Conservation (phyloP, 2,888 invertebrate genomes). For the Xylota segnis region DNA sequence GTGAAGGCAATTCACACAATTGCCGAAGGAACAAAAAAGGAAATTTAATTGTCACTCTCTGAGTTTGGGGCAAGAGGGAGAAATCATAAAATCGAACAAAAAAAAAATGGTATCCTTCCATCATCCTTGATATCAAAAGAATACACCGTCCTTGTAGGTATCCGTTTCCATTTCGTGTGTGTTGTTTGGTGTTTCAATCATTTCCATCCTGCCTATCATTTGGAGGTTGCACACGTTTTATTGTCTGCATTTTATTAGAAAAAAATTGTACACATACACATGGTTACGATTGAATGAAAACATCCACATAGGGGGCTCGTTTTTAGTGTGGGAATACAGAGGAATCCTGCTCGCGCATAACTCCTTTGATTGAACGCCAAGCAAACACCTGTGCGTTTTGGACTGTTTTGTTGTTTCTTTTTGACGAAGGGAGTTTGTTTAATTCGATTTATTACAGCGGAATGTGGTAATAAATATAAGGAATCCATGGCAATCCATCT, state of each 20-base stretch:
- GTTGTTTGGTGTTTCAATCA: constrained; percentile 66
- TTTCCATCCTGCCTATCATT: constrained; percentile 32
- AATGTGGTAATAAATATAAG: constrained; percentile 64
- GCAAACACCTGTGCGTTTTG: constrained; percentile 60
- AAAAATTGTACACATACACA: constrained; percentile 5
- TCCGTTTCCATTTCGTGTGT: constrained; percentile 10
- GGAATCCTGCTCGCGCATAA: constrained; percentile 62
- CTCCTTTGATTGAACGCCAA: constrained; percentile 58
- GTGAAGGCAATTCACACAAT: constrained; percentile 40
- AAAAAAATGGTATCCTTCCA: constrained; percentile 49
- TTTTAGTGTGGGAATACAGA: constrained; percentile 62
- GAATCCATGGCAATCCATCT: constrained; percentile 57
- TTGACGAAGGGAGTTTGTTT: constrained; percentile 56
- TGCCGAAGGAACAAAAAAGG: constrained; percentile 11
- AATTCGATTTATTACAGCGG: constrained; percentile 69
- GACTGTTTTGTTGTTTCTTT: constrained; percentile 16
- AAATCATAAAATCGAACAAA: constrained; percentile 37
- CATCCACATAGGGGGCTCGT: constrained; percentile 65
- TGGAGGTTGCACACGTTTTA: constrained; percentile 1
- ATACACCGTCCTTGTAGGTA: constrained; percentile 41
- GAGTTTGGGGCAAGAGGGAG: constrained; percentile 5
- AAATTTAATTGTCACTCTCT: constrained; percentile 63
- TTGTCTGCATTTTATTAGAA: neutral
- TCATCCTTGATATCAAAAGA: constrained; percentile 68
- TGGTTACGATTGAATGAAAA: constrained; percentile 54